Conservation (phyloP, 2,797 vertebrate genomes). For the Microctenopoma lineatum region DNA sequence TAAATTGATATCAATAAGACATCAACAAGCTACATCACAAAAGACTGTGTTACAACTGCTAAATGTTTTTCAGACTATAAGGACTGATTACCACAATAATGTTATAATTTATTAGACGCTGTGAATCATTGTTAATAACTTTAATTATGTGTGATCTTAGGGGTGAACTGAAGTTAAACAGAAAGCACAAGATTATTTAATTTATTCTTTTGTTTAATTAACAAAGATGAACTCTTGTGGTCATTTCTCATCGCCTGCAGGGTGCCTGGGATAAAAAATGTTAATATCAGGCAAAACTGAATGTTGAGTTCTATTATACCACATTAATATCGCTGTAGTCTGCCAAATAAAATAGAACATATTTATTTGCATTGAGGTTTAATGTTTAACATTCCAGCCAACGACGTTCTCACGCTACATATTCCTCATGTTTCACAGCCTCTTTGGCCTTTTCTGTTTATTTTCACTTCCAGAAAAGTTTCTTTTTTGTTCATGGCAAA, state of each 20-base stretch:
- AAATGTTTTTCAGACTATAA: constrained; percentile 3
- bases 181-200: constrained; percentile 10
- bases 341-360: constrained; percentile 33
- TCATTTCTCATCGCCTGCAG: constrained; percentile 40
- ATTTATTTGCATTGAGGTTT: constrained; percentile 9
- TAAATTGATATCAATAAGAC: neutral
- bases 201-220: constrained; percentile 23
- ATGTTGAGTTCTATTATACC: constrained; percentile 36
- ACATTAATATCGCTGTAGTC: constrained; percentile 15
- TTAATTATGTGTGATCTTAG: constrained; percentile 10
- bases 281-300: constrained; percentile 23
- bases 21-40: constrained; percentile 1
- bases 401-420: constrained; percentile 18
- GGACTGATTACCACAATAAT: neutral
- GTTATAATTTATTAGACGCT: constrained; percentile 14
- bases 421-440: constrained; percentile 31
- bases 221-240: constrained; percentile 29
- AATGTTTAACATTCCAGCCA: constrained; percentile 24
- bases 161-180: neutral
- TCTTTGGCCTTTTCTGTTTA: constrained; percentile 44
- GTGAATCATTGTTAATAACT: constrained; percentile 10
- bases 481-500: constrained; percentile 51
- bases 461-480: constrained; percentile 53
- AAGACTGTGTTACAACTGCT: neutral
- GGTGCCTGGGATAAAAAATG: constrained; percentile 10